A percentile compares a stretch with the other conserved stretches of the same genome.
Evolutionary conservation across 2,113 vertebrate genomes (phyloP).

Genomic region (Antechinus flavipes): DNA sequence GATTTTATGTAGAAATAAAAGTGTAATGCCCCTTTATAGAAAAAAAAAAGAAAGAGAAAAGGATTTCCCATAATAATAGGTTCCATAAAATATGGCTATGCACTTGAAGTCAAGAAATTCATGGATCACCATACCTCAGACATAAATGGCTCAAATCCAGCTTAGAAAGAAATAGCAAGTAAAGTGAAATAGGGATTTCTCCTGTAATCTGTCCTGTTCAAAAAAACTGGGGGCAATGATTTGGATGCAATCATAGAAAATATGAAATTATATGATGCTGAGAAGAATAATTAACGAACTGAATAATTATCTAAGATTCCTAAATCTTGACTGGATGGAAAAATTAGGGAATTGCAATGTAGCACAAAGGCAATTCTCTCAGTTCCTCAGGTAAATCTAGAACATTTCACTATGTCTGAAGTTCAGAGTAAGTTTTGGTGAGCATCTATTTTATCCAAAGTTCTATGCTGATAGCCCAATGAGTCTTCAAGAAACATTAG

Average conservation of each 20-base stretch:
- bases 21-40: neutral
- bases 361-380: neutral
- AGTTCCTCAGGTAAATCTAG: neutral
- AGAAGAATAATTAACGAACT: neutral
- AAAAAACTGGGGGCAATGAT: neutral
- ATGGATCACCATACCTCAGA: neutral
- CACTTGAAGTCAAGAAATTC: neutral
- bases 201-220: neutral
- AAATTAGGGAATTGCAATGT: neutral
- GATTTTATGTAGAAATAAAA: neutral
- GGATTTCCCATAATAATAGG: accelerated
- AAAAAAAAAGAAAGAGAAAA: neutral
- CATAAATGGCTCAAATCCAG: neutral
- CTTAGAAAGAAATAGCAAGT: neutral
- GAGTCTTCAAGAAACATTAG: neutral
- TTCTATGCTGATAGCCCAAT: neutral
- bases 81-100: neutral
- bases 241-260: neutral
- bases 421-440: neutral
- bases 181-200: neutral
- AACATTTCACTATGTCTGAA: neutral
- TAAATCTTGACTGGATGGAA: neutral
- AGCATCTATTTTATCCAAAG: neutral
- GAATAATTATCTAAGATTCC: neutral
- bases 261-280: neutral